Base-by-base conservation (phyloP, 2,888 invertebrate species). In the Arenicola marina region DNA sequence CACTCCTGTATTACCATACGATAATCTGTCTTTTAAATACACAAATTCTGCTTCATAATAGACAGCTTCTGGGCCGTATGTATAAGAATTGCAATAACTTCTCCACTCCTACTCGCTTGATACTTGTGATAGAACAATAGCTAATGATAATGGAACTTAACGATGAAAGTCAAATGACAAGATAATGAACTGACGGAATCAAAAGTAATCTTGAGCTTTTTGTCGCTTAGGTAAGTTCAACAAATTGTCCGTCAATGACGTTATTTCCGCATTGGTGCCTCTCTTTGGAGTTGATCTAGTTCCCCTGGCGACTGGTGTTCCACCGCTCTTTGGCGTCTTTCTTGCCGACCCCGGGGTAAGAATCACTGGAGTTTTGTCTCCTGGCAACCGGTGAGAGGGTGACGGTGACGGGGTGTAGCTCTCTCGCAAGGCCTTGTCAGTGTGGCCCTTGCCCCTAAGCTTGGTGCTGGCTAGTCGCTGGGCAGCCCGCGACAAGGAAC, bases 401-500 rank as follows among this genome's bases (percentile, higher is more conserved):
- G 87, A 86, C 0, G 84, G 84, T 24, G 87, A 86, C 0, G 88
- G 87, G 0, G 88, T 87, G 75, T 88, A 88, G 51, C 87, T 86
- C 3, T 86, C 86, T 64, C 85, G 79, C 15, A 88, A 79, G 7
- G 86, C 85, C 66, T 84, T 83, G 74, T 88, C 87, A 1, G 84
- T 84, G 60, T 79, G 84, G 34, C 85, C 79, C 67, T 88, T 80
- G 4, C 88, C 86, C 4, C 88, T 86, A 1, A 91, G 82, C 73
- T 88, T 88, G 28, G 91, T 91, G 3, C 91, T 91, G 2, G 95
- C 95, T 38, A 98, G 85, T 72, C 90, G 88, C 68, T 92, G 89
- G 0, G 97, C 98, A 0, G 98, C 98, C 0, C 98, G 97, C 0
- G 97, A 97, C 92, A 98, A 92, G 61, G 91, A 90, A 2, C 90